Conservation (phyloP, 1,140 invertebrate species). For the Cepaea nemoralis region DNA sequence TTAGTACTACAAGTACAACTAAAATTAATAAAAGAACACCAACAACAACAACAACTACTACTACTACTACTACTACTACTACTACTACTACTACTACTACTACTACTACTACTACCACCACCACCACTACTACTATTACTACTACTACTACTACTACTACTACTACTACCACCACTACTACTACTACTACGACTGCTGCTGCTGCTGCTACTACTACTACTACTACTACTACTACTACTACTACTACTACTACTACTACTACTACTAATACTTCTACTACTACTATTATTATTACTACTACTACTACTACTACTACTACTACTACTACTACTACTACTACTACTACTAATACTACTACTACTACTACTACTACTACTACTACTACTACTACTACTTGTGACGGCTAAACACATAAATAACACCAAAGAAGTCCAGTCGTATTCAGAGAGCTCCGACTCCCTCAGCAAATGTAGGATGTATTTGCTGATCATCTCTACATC, state of each 20-base stretch:
- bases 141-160: constrained; percentile 25
- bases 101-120: constrained; percentile 24
- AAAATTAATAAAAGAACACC: not conserved
- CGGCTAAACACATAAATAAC: not conserved
- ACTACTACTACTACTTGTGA: constrained; percentile 1
- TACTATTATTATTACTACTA: constrained; percentile 20
- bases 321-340: no score
- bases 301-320: not conserved
- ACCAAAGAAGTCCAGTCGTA: not conserved
- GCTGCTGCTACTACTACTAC: constrained; percentile 16
- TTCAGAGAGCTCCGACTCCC: not conserved
- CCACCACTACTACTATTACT: constrained; percentile 25
- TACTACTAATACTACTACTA: no score
- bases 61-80: constrained; percentile 19
- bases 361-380: constrained; percentile 32
- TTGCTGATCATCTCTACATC: not conserved
- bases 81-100: constrained; percentile 17
- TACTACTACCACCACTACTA: constrained; percentile 22
- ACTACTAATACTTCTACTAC: no score
- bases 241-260: constrained; percentile 27
- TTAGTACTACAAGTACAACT: constrained; percentile 13
- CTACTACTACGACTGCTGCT: no score
- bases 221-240: constrained; percentile 23
- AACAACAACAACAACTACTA: constrained; percentile 2
- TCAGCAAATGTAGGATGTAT: not conserved